Evolutionary conservation across 2,113 vertebrate genomes (phyloP), one percentile per base, ranked within the genome.

Genomic region (Gobio gobio): DNA sequence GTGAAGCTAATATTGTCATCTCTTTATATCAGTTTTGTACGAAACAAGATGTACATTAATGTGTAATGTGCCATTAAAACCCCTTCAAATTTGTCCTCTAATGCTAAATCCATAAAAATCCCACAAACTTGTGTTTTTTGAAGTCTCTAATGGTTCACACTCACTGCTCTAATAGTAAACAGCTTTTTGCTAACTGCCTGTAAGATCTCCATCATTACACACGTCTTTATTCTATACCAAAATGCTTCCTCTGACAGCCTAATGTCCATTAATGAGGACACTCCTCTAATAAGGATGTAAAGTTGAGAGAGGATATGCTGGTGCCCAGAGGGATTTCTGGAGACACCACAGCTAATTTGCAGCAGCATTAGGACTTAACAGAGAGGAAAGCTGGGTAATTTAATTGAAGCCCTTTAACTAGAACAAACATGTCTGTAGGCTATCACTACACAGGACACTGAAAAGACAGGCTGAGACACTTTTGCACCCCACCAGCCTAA

Each of bases 311-410:
- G 33, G 63, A 83, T 72, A 49, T 64, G 51, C 83, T 85, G 83
- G 88, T 75, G 83, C 88, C 92, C 91, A 90, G 89, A 89, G 89
- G 88, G 89, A 85, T 72, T 7, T 3, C 83, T 73, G 79, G 63
- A 81, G 74, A 85, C 63, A 85, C 61, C 78, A 61, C 12, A n/a
- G 88, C 90, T 91, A 84, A 91, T 93, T 91, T 90, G 90, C 88
- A 87, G 89, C 85, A 85, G 24, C 89, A 91, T 90, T 90, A 91
- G 72, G 64, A 47, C n/a, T 58, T 83, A 70, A 64, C 12, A 82
- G 73, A 64, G 63, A 85, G 29, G 74, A 66, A 45, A 61, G 68
- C 74, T 68, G 83, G 47, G 51, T 89, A 89, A 87, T 87, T 89
- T 86, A 49, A 86, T 88, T 70, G 26, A 59, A 82, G 18, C 63